Conservation (phyloP, 2,797 vertebrate species). For the Jordanella pulchra region DNA sequence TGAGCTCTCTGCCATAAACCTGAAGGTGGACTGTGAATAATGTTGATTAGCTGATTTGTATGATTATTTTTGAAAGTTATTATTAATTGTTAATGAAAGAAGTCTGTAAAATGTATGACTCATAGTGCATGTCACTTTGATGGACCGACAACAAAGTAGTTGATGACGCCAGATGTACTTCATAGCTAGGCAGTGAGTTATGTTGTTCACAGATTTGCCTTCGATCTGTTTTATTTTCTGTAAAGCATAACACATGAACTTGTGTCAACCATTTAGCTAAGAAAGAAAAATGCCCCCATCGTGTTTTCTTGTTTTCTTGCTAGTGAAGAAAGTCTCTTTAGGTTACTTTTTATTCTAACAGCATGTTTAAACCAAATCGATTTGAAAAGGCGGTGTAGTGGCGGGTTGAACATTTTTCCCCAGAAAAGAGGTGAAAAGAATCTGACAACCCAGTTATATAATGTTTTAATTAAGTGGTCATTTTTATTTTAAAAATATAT, state of each 20-base stretch:
- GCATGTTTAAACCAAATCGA: not conserved
- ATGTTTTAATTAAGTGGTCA: not conserved
- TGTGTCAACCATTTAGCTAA: too few species aligned
- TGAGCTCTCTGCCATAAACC: conserved; percentile 28
- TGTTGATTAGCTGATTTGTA: not conserved
- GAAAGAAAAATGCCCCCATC: not conserved
- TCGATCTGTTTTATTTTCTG: not conserved
- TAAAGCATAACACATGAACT: not conserved
- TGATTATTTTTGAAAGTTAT: not conserved
- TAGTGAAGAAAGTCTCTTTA: not conserved
- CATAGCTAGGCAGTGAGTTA: not conserved
- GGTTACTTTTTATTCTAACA: not conserved
- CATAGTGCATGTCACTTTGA: not conserved
- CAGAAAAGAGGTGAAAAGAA: not conserved
- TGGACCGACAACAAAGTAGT: not conserved
- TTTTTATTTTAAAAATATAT: not conserved
- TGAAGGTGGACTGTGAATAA: not conserved
- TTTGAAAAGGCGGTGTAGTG: not conserved
- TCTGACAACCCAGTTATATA: not conserved
- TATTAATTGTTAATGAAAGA: conserved; percentile 1
- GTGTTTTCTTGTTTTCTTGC: not conserved
- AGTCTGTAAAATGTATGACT: not conserved
- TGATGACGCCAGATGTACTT: not conserved
- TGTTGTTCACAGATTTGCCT: not conserved
- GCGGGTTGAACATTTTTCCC: too few species aligned